These are phyloP conservation scores for Drosophila anomalata DNA, from an alignment of 2,888 invertebrate species.

Conservation along the genomic window DNA sequence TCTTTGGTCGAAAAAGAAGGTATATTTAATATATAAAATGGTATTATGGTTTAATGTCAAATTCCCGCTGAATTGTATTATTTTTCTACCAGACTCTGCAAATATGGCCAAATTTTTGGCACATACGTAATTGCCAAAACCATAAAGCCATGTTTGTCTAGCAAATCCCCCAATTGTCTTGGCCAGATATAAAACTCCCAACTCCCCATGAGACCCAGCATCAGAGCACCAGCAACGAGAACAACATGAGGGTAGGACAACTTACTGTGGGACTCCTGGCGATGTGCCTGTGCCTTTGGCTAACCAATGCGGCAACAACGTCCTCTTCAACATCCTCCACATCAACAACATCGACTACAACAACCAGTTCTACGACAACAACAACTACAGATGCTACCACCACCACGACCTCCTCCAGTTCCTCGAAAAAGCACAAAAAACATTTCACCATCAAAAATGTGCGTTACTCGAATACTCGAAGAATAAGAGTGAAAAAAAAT, in stretches of 20 bases:
- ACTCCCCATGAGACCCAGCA: neutral
- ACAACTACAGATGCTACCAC: conserved; percentile 2
- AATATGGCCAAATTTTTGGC: conserved; percentile 35
- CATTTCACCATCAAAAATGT: neutral
- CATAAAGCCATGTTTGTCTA: conserved; percentile 24
- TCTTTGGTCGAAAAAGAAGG: conserved; percentile 43
- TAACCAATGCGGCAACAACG: conserved; percentile 8
- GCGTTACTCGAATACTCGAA: neutral
- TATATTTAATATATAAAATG: conserved; percentile 30
- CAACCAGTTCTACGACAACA: conserved; percentile 5
- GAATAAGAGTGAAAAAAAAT: neutral
- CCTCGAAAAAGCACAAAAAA: conserved; percentile 11
- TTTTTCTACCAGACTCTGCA: conserved; percentile 26
- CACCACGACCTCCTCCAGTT: neutral
- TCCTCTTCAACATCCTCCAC: neutral
- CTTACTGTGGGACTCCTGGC: conserved; percentile 17
- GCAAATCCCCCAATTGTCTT: conserved; percentile 30
- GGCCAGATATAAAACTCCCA: conserved; percentile 30
- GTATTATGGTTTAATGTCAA: conserved; percentile 32
- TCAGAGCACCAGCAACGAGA: conserved; percentile 10
- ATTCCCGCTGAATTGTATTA: conserved; percentile 34
- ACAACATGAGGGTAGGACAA: conserved; percentile 25
- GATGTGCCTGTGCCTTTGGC: conserved; percentile 26
- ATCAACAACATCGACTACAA: conserved; percentile 5
- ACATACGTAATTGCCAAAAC: conserved; percentile 29